Evolutionary conservation across 1,140 invertebrate genomes (phyloP).

Genomic region (Trissolcus basalis): DNA sequence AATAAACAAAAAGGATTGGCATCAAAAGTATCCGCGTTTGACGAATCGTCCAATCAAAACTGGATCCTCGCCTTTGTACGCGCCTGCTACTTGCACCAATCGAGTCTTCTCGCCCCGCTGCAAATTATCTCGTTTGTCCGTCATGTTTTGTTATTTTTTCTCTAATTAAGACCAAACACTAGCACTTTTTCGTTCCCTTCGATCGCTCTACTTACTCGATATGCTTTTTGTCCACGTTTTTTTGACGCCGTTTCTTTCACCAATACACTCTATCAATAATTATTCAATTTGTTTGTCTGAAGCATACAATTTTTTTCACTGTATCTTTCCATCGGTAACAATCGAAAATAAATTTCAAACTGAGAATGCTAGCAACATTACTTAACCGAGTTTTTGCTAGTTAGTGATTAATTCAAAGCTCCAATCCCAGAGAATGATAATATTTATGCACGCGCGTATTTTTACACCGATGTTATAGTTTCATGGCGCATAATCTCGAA

Average conservation of each 20-base stretch:
- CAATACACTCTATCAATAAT: too few relatives aligned
- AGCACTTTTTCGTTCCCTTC: conserved; percentile 1
- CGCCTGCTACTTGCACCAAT: neutral
- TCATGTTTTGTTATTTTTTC: conserved; percentile 37
- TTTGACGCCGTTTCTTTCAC: neutral
- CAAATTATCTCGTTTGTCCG: conserved; percentile 46
- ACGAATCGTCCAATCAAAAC: conserved; percentile 68
- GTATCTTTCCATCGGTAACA: neutral
- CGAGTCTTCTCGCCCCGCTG: conserved; percentile 15
- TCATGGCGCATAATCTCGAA: conserved; percentile 47
- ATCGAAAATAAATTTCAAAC: too few relatives aligned
- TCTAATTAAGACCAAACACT: conserved; percentile 51
- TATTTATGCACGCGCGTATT: conserved; percentile 52
- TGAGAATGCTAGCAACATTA: conserved; percentile 14
- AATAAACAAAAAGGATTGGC: conserved; percentile 52
- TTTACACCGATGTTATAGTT: conserved; percentile 50
- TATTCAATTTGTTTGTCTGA: neutral
- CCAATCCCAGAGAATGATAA: conserved; percentile 38
- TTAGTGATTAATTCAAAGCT: conserved; percentile 49
- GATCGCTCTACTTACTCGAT: neutral
- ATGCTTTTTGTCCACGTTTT: conserved; percentile 10
- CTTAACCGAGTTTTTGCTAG: conserved; percentile 46
- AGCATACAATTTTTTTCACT: neutral
- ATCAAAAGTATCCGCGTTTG: conserved; percentile 60
- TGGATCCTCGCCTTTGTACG: conserved; percentile 52